Base-by-base conservation (phyloP, 2,797 vertebrate genomes). In the Gallinago stenura region DNA sequence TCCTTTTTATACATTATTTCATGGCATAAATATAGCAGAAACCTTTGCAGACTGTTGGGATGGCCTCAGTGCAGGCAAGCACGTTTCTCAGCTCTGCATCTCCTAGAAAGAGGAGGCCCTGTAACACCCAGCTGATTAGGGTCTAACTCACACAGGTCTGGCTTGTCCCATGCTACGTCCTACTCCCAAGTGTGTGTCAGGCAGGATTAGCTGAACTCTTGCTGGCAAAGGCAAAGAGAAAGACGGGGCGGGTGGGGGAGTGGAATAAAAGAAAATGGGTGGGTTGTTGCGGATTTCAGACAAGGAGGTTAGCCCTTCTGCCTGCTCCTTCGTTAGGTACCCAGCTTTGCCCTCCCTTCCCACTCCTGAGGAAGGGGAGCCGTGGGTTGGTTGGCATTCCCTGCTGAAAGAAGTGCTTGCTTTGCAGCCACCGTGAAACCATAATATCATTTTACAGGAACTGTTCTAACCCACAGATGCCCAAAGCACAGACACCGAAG, bases 1-100 rank as follows among this genome's bases (percentile, higher is more conserved):
- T 95, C 75, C 43, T 83, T 84, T 69, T 89, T 61, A 65, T 70
- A 7, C 87, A 68, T 80, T 30, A 54, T 91, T 95, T 92, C 62
- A 57, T 86, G 78, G 78, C 12, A 79, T 76, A 93, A 94, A 95
- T 87, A 82, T 1, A 90, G 46, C 45, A 76, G 72, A 94, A 79
- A 28, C 10, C 57, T 43, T 90, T 61, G 33, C 25, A 75, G 77
- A 65, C 26, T 46, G 26, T 78, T 37, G 77, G 57, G 76, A 81
- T 54, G 46, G 54, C 39, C 72, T 84, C n/a, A 28, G 48, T n/a
- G 37, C 60, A 66, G 50, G 33, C 50, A 92, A 57, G 60, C 39
- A 13, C 41, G 43, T 48, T 84, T 76, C 48, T 66, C 39, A 90
- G 66, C 43, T 21, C 77, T 66, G 57, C 61, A 46, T 58, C 58